These are phyloP conservation scores for Lophius piscatorius DNA, from an alignment of 2,113 vertebrate species.

Conservation along the genomic window DNA sequence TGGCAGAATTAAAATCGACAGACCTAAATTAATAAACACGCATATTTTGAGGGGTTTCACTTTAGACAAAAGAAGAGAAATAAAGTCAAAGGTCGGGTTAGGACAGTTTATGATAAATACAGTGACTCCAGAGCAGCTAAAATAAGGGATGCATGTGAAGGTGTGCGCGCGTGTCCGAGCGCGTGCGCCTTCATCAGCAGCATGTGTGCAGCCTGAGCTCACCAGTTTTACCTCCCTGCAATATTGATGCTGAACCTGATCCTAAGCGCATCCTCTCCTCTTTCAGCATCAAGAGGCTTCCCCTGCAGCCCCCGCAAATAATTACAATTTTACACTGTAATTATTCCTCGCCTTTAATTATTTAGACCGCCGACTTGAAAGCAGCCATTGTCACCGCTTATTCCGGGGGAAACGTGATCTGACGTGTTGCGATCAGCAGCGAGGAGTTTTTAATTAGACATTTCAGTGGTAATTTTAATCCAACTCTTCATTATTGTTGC, in stretches of 20 bases:
- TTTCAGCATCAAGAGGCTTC: slow-evolving; percentile 74
- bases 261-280: slow-evolving; percentile 69
- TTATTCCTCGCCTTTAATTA: slow-evolving; percentile 93
- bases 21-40: too few relatives aligned
- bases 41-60: too few relatives aligned
- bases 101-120: too few relatives aligned
- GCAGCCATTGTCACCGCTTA: slow-evolving; percentile 75
- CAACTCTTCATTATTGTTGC: slow-evolving; percentile 63
- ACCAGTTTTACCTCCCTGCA: slow-evolving; percentile 73
- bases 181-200: slow-evolving; percentile 19
- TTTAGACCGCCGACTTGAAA: slow-evolving; percentile 81
- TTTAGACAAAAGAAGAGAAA: too few relatives aligned
- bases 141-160: background rate
- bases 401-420: slow-evolving; percentile 77
- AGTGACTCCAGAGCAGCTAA: too few relatives aligned
- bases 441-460: slow-evolving; percentile 76
- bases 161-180: slow-evolving; percentile 2
- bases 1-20: too few relatives aligned
- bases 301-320: slow-evolving; percentile 75
- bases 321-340: slow-evolving; percentile 92
- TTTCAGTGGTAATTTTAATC: slow-evolving; percentile 78
- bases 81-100: too few relatives aligned
- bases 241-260: slow-evolving; percentile 82
- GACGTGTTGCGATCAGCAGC: slow-evolving; percentile 65
- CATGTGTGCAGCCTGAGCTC: slow-evolving; percentile 32